Conservation (phyloP, 1,140 invertebrate genomes). For the Sminthurides bifidus region DNA sequence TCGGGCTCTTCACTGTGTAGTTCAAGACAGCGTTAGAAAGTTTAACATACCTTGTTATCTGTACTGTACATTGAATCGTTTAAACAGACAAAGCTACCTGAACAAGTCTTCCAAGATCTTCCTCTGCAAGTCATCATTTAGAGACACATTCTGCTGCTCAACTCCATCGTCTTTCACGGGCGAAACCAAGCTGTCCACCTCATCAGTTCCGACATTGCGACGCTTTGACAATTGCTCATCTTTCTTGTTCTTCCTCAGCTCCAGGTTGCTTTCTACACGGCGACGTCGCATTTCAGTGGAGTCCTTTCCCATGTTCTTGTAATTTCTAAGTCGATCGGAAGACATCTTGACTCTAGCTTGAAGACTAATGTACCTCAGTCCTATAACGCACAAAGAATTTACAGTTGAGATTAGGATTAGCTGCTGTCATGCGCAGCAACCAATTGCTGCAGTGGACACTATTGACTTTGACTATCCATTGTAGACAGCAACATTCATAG, state of each 20-base stretch:
- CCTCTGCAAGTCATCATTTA: not conserved
- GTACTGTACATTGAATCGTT: not conserved
- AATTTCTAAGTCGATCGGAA: constrained; percentile 34
- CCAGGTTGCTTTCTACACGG: constrained; percentile 72
- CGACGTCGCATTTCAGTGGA: constrained; percentile 64
- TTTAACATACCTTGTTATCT: not conserved
- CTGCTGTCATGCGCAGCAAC: no score
- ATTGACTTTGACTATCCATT: no score
- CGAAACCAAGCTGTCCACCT: constrained; percentile 18
- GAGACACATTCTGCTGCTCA: not conserved
- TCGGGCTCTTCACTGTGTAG: not conserved
- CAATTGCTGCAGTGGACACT: no score
- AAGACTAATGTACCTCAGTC: no score
- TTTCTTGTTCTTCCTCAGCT: constrained; percentile 81
- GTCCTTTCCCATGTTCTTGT: constrained; percentile 41
- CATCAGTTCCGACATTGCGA: constrained; percentile 60
- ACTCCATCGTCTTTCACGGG: not conserved
- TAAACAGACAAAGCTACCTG: constrained; percentile 1
- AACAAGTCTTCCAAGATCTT: constrained; percentile 14
- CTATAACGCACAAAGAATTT: no score
- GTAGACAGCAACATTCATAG: no score
- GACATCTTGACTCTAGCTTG: constrained; percentile 27
- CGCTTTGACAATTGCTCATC: constrained; percentile 92
- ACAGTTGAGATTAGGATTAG: no score
- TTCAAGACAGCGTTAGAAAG: not conserved